phyloP scores from a whole-genome alignment of 2,113 vertebrate genomes.

The Atlantisia rogersi region DNA sequence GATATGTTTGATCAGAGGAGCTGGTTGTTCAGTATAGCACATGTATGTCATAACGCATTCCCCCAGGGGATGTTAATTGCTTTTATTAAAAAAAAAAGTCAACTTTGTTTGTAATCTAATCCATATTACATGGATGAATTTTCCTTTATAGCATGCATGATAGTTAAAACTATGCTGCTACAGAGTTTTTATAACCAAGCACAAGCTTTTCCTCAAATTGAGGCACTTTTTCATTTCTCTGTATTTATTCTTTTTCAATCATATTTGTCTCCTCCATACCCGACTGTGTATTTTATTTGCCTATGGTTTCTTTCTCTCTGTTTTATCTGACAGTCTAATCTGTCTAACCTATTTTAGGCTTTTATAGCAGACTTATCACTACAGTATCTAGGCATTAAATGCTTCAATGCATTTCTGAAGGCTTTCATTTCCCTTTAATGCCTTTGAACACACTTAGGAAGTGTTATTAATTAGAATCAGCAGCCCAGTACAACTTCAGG shows the following conservation, averaged over 20 bases:
- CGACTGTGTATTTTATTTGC: neutral
- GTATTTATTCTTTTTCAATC: neutral
- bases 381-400: conserved; percentile 40
- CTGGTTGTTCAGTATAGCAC: neutral
- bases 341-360: conserved; percentile 34
- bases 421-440: conserved; percentile 53
- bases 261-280: neutral
- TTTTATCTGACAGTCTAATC: conserved; percentile 44
- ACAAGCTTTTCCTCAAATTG: neutral
- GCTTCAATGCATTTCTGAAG: conserved; percentile 44
- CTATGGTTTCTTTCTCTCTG: neutral
- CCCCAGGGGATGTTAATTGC: neutral
- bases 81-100: neutral
- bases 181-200: neutral
- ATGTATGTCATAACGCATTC: neutral
- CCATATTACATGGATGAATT: neutral
- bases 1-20: neutral
- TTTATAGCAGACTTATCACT: conserved; percentile 29
- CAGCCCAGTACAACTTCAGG: conserved; percentile 33
- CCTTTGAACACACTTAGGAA: conserved; percentile 51
- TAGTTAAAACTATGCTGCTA: neutral
- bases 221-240: neutral
- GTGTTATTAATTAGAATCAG: conserved; percentile 59
- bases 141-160: neutral
- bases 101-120: neutral